phyloP scores from a whole-genome alignment of 2,797 vertebrate species.

The Malurus splendens region DNA sequence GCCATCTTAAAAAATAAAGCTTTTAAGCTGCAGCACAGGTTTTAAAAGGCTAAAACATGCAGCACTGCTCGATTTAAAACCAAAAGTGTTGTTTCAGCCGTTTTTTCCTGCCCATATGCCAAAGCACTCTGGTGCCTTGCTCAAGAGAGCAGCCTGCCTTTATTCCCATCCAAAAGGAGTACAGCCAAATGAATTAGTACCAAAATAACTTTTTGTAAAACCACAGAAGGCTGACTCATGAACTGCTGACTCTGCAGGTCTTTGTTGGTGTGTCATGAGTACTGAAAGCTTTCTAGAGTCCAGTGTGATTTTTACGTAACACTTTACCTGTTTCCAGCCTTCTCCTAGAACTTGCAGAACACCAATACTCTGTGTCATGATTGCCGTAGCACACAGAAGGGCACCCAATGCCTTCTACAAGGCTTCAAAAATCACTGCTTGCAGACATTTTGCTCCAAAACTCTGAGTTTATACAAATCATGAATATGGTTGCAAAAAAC shows the following conservation, averaged over 20 bases:
- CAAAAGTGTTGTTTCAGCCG: constrained; percentile 3
- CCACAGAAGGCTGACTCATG: constrained; percentile 21
- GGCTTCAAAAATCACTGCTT: not conserved
- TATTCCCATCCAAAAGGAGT: constrained; percentile 7
- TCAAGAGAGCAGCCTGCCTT: constrained; percentile 16
- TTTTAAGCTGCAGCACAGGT: not conserved
- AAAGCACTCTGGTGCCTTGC: not conserved
- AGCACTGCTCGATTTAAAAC: not conserved
- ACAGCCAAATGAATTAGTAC: constrained; percentile 15
- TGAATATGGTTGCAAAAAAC: rapidly evolving
- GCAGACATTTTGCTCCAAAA: not conserved
- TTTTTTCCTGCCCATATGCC: not conserved
- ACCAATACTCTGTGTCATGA: rapidly evolving
- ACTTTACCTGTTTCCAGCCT: not conserved
- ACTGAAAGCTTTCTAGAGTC: not conserved
- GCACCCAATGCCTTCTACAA: rapidly evolving
- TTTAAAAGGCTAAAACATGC: not conserved
- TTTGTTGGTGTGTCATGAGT: not conserved
- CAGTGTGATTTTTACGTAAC: not conserved
- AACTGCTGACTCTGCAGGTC: not conserved
- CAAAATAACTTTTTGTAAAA: constrained; percentile 13
- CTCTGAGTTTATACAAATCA: not conserved
- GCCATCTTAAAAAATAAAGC: not conserved
- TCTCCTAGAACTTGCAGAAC: not conserved
- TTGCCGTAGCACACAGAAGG: not conserved